Evolutionary conservation across 2,113 vertebrate species (phyloP).

Genomic region (Pogona vitticeps): DNA sequence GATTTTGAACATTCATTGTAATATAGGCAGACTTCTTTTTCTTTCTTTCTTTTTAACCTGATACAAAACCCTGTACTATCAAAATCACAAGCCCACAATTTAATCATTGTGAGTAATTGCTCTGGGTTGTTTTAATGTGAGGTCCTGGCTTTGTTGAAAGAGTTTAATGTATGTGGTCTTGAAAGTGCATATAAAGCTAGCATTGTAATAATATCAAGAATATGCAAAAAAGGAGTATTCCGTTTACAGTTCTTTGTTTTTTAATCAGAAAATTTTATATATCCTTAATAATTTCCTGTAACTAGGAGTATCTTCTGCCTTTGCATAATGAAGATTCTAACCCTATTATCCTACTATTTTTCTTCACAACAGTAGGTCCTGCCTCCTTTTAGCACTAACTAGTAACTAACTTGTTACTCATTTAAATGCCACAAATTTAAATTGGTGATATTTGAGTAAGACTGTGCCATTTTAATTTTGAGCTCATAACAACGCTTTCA

Average conservation of each 20-base stretch:
- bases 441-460: background rate
- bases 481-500: background rate
- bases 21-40: background rate
- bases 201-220: too few relatives aligned
- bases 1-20: background rate
- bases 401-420: background rate
- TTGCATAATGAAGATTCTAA: background rate
- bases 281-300: background rate
- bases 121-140: background rate
- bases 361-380: too few relatives aligned
- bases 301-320: background rate
- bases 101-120: background rate
- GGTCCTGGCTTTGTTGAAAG: background rate
- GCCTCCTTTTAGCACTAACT: background rate
- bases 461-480: background rate
- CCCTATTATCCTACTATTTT: background rate
- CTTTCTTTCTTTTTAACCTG: background rate
- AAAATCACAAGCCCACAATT: background rate
- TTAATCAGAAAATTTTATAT: background rate
- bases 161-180: background rate
- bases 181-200: background rate
- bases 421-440: background rate
- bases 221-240: background rate
- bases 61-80: background rate
- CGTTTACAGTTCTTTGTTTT: background rate